phyloP scores from a whole-genome alignment of 2,113 vertebrate genomes.

The Muscicapa adusta region DNA sequence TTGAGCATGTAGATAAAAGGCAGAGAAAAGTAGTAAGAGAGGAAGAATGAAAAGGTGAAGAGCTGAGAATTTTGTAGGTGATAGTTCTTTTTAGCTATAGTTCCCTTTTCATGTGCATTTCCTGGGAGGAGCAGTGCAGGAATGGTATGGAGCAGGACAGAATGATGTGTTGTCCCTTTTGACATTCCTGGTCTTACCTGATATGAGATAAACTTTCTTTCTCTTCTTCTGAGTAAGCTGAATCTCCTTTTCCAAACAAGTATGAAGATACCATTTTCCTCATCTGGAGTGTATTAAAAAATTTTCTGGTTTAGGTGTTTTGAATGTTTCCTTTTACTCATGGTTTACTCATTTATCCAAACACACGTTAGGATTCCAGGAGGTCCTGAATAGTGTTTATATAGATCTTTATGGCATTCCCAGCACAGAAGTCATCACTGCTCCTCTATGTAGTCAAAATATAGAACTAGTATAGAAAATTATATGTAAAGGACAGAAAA shows the following conservation, averaged over 20 bases:
- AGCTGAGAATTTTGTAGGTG: neutral
- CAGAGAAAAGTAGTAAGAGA: neutral
- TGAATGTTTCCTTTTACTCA: neutral
- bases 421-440: neutral
- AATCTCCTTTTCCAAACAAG: neutral
- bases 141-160: neutral
- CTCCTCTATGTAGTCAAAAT: neutral
- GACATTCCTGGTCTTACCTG: neutral
- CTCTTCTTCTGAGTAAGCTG: neutral
- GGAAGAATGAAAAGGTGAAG: neutral
- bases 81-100: neutral
- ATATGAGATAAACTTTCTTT: neutral
- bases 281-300: neutral
- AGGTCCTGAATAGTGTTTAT: neutral
- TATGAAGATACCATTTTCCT: neutral
- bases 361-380: rapidly evolving
- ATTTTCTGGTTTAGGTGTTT: neutral
- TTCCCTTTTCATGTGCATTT: neutral
- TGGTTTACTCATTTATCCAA: neutral
- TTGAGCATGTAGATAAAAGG: neutral
- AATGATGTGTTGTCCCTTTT: neutral
- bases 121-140: neutral
- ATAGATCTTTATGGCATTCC: neutral
- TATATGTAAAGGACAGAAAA: neutral
- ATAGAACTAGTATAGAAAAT: neutral